Evolutionary conservation across 2,888 invertebrate genomes (phyloP), one percentile per base, ranked within the genome.

Genomic region (Stenotaenia linearis): DNA sequence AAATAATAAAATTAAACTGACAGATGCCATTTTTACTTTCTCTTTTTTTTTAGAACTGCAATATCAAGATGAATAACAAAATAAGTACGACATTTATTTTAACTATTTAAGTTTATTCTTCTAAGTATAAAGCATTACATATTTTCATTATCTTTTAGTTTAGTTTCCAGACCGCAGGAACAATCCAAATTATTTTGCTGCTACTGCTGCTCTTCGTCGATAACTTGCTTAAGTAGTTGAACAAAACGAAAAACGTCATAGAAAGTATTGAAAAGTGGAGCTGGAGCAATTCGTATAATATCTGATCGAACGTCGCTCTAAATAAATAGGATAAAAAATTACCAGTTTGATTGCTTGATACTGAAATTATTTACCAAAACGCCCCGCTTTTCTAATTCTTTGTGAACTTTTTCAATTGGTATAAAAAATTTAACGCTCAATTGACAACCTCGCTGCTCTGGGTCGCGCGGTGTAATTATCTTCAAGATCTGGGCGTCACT

Each of bases 291-390:
- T 50, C 89, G 85, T 75, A 89, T 86, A 12, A 89, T 88, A 80
- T 86, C 85, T 0, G 89, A 89, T 69, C 89, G 84, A 80, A 87
- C 86, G 83, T 89, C 89, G 82, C 88, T 87, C 89, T 89, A 84
- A 28, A 84, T 84, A 77, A 28, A 6, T 15, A 77, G n/a, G 3
- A 75, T n/a, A 37, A 75, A 32, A 10, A 21, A 21, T 75, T 35
- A 7, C 4, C 9, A 3, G 3, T 21, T 75, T 75, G 10, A 32
- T n/a, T 75, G 18, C 35, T n/a, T 25, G 25, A 21, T 15, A 23
- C 15, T 3, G 1, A 4, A 12, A 28, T 30, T 74, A 4, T 30
- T 85, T 82, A 89, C 89, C 82, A 89, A 86, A 37, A 89, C 86
- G 40, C 89, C 90, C 69, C 88, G 82, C 80, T 86, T 86, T 81